phyloP scores from a whole-genome alignment of 2,797 vertebrate genomes.

The Gallinago stenura region DNA sequence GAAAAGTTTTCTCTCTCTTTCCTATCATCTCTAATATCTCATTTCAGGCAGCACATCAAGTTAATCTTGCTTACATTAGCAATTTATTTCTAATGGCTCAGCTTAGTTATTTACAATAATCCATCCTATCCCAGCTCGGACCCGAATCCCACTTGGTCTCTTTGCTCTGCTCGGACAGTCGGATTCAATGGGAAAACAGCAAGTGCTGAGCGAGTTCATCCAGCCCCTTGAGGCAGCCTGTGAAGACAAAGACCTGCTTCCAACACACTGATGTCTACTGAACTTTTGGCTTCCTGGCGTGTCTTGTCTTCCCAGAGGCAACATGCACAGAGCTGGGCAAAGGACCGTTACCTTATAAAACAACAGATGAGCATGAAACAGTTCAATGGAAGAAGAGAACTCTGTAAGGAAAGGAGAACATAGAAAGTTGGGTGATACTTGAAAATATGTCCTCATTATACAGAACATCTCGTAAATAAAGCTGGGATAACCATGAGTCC shows the following conservation, averaged over 20 bases:
- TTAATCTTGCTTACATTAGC: slow-evolving; percentile 75
- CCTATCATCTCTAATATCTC: slow-evolving; percentile 73
- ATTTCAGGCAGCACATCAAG: slow-evolving; percentile 63
- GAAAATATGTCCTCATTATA: not conserved
- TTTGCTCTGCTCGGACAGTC: not conserved
- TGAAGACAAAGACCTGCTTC: not conserved
- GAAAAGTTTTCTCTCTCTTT: slow-evolving; percentile 69
- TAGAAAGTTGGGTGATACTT: not conserved
- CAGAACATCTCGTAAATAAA: not conserved
- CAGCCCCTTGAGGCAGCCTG: rapidly evolving
- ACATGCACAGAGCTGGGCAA: not conserved
- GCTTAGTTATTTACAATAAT: slow-evolving; percentile 45
- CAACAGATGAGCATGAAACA: not conserved
- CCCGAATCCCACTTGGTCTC: not conserved
- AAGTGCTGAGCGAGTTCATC: rapidly evolving
- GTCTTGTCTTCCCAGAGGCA: not conserved
- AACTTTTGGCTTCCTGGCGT: not conserved
- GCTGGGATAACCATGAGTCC: not conserved
- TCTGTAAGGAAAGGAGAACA: not conserved
- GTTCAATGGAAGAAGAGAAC: not conserved
- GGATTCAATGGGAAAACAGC: not conserved
- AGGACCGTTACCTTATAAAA: not conserved
- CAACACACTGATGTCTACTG: not conserved
- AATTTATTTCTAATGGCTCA: slow-evolving; percentile 64
- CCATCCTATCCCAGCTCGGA: not conserved